These are phyloP conservation scores for Drosophila antonietae DNA, from an alignment of 2,888 invertebrate genomes.

Conservation along the genomic window DNA sequence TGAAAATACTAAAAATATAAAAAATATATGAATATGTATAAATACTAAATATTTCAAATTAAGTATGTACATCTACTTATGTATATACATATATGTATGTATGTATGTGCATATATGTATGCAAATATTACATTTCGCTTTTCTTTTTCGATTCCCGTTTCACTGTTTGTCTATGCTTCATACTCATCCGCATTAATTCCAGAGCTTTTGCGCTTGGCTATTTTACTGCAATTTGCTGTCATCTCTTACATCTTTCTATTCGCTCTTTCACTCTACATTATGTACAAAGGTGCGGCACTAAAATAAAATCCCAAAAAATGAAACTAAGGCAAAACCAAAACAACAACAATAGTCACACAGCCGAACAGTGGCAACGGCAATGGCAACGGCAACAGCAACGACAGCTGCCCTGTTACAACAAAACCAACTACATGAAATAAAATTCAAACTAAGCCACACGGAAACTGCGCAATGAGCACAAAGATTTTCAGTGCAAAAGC, in stretches of 20 bases:
- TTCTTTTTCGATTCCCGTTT: neutral
- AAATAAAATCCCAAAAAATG: constrained; percentile 38
- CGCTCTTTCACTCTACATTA: neutral
- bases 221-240: constrained; percentile 12
- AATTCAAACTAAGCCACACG: constrained; percentile 68
- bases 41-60: too few relatives aligned
- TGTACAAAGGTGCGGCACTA: constrained; percentile 50
- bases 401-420: constrained; percentile 29
- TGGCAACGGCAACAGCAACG: constrained; percentile 3
- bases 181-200: constrained; percentile 5
- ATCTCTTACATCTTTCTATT: constrained; percentile 8
- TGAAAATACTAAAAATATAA: too few relatives aligned
- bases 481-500: constrained; percentile 52
- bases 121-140: neutral
- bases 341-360: constrained; percentile 7
- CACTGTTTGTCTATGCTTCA: neutral
- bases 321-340: constrained; percentile 27
- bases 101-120: too few relatives aligned
- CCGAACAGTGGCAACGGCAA: neutral
- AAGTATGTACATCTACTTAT: too few relatives aligned
- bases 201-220: constrained; percentile 15
- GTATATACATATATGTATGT: neutral
- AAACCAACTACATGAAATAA: constrained; percentile 40
- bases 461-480: constrained; percentile 76
- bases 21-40: too few relatives aligned